Evolutionary conservation across 2,797 vertebrate species (phyloP), one percentile per base, ranked within the genome.

Genomic region (Melanotaenia parkinsoni): DNA sequence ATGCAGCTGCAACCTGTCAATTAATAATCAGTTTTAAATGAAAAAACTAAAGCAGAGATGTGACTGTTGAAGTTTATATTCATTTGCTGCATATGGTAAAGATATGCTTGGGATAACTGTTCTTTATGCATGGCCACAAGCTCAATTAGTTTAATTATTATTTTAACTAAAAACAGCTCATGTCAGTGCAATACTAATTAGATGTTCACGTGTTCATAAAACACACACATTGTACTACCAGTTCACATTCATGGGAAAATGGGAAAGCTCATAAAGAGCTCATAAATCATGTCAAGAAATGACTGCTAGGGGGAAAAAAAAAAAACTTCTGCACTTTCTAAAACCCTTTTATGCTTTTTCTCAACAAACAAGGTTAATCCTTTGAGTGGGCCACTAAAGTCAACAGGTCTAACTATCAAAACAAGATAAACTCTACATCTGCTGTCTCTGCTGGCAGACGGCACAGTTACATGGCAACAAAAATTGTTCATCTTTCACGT

Each of bases 11-110:
- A 50, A 26, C 22, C 32, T 61, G 67, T 1, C 2, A 54, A 70
- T 62, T 3, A 76, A 70, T 51, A 12, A 67, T 80, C 59, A 69
- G 37, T 77, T 82, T 78, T 63, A 68, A 82, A 77, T 77, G 74
- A 58, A 54, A 58, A 33, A 43, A 71, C 45, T n/a, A 76, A 76
- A 80, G 24, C 32, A 58, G 76, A 68, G 64, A 65, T 69, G 50
- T 61, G 60, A 18, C 14, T 18, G 22, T 5, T 79, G 3, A 73
- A 37, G 35, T 67, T 6, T 14, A 30, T 43, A 56, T 77, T 78
- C 73, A 50, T n/a, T 45, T 33, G 61, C 28, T 32, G 24, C 67
- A 69, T 26, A 56, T 58, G 11, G 43, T n/a, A 30, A 66, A 67
- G 69, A 63, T 63, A 64, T 69, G 65, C 56, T 59, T 35, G 1